These are phyloP conservation scores for Hydriomena furcata DNA, from an alignment of 2,888 invertebrate genomes.

Conservation along the genomic window DNA sequence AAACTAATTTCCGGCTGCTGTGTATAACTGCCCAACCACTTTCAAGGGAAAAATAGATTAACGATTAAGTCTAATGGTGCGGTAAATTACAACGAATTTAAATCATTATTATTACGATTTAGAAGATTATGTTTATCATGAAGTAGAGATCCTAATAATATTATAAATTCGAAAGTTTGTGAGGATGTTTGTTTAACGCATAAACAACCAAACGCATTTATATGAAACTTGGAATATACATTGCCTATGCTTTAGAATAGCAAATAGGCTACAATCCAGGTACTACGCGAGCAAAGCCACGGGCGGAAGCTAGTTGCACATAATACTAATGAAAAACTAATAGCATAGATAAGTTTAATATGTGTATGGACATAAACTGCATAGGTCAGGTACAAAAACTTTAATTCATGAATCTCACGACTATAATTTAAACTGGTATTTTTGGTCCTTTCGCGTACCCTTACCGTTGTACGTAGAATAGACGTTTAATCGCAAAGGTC, in stretches of 20 bases:
- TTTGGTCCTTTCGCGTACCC: not conserved
- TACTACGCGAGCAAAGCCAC: no score
- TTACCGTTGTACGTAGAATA: constrained; percentile 26
- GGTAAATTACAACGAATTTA: constrained; percentile 28
- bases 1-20: constrained; percentile 55
- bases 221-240: no score
- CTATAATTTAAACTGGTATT: not conserved
- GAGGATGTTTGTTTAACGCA: no score
- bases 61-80: constrained; percentile 36
- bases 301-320: no score
- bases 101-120: not conserved
- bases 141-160: no score
- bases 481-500: constrained; percentile 49
- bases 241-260: no score
- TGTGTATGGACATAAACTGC: no score
- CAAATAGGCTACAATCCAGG: no score
- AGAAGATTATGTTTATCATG: not conserved
- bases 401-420: not conserved
- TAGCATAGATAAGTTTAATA: no score
- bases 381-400: constrained; percentile 31
- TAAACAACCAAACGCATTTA: no score
- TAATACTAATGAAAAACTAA: no score
- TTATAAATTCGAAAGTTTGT: no score
- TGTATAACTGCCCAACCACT: constrained; percentile 37
- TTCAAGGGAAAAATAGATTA: constrained; percentile 36